A percentile compares a stretch with the other conserved stretches of the same genome.
Conservation (phyloP, 2,888 invertebrate species). For the Melangyna quadrimaculata region DNA sequence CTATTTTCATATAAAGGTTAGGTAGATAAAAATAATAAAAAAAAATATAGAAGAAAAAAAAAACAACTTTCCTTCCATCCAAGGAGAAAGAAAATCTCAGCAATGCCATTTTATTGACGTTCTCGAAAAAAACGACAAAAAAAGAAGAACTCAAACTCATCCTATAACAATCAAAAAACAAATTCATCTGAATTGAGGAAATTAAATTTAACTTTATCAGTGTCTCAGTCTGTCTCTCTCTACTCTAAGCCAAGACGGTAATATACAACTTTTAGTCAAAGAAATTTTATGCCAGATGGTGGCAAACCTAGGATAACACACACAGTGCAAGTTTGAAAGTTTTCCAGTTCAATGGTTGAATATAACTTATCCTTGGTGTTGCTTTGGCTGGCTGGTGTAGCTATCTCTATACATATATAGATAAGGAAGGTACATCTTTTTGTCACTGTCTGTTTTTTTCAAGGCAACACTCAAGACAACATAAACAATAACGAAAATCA, state of each 20-base stretch:
- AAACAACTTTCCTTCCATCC: background rate
- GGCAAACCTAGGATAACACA: constrained; percentile 61
- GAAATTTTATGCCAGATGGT: constrained; percentile 60
- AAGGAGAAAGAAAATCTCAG: background rate
- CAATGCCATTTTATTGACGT: constrained; percentile 18
- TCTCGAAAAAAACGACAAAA: background rate
- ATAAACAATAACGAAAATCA: constrained; percentile 68
- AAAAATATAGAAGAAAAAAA: background rate
- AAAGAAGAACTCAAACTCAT: background rate
- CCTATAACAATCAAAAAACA: constrained; percentile 38
- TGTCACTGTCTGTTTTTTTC: background rate
- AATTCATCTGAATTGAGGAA: constrained; percentile 55
- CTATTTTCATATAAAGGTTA: constrained; percentile 32
- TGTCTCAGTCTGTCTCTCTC: constrained; percentile 9
- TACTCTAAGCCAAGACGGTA: background rate
- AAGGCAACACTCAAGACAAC: constrained; percentile 42
- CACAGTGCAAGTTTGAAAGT: constrained; percentile 42
- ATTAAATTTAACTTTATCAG: constrained; percentile 70
- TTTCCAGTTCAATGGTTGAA: constrained; percentile 57
- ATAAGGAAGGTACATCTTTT: background rate
- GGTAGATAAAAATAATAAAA: background rate
- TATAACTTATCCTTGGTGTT: background rate
- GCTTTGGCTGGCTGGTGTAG: background rate
- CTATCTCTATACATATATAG: background rate
- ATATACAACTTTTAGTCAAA: constrained; percentile 51